Evolutionary conservation across 2,797 vertebrate species (phyloP), one percentile per base, ranked within the genome.

Genomic region (Natrix natrix): DNA sequence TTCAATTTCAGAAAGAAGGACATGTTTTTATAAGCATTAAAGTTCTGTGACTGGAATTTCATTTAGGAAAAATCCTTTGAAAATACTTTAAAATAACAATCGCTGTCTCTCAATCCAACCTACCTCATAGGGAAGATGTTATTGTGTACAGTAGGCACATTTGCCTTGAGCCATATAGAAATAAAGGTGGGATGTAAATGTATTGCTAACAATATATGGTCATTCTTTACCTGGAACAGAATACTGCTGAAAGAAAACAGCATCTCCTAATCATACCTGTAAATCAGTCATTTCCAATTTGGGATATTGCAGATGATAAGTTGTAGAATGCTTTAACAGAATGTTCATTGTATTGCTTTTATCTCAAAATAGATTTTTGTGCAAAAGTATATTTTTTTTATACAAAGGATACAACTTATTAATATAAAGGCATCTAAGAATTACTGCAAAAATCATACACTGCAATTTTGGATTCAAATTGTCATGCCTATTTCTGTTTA

Each of bases 401-500:
- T 60, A 95, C 59, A 78, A 1, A 24, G 48, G 26, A 91, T 94
- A 59, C 28, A 54, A 26, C 10, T 28, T 59, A n/a, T 89, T 93
- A 63, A 43, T 88, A 94, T 91, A 92, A 16, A 83, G 43, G 60
- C 11, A 90, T 57, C 5, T 87, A 87, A 32, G 37, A 93, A 66
- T 95, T 95, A 59, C 93, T 57, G 91, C 91, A 69, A 74, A 55
- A 89, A 52, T 95, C 89, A 91, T 63, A 91, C 60, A 93, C 74
- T 54, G n/a, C 59, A 92, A 89, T 43, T 66, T 8, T 66, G 86
- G 0, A 37, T 86, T 94, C 93, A 48, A 17, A 88, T 11, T 17
- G 1, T 43, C 69, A 86, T 88, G 86, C 22, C 28, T 2, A 2
- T 61, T 89, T 3, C 92, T 93, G 74, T 61, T 66, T 69, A 87